Percentiles rank a stretch among this genome's conserved stretches.
These are phyloP conservation scores for Platycheirus albimanus DNA, from an alignment of 2,888 invertebrate species.

Conservation along the genomic window DNA sequence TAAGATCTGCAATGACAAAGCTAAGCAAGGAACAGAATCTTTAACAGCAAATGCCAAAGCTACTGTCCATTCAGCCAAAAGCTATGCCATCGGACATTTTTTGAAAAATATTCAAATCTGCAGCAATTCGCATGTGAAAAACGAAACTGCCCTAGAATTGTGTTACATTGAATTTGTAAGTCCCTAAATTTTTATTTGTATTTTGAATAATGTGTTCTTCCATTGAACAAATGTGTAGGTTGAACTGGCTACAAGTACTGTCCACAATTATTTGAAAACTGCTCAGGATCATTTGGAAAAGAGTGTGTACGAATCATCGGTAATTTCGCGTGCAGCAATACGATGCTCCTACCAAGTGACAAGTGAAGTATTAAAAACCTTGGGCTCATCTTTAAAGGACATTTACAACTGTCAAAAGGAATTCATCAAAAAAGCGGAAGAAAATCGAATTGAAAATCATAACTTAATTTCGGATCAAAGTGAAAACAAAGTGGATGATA, in stretches of 20 bases:
- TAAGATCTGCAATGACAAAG: constrained; percentile 3
- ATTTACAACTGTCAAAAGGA: neutral
- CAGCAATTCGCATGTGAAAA: too few species aligned
- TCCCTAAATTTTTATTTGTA: too few species aligned
- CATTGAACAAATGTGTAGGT: constrained; percentile 1
- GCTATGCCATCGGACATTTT: neutral
- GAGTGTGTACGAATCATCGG: neutral
- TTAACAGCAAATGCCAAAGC: constrained; percentile 1
- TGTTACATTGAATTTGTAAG: constrained; percentile 35
- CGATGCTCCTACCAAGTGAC: constrained; percentile 12
- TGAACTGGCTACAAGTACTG: neutral
- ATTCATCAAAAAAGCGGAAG: neutral
- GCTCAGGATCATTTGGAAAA: neutral
- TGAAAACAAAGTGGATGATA: neutral
- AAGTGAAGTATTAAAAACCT: neutral
- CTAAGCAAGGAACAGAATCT: too few species aligned
- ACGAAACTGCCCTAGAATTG: too few species aligned
- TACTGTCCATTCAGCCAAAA: neutral
- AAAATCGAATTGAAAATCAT: neutral
- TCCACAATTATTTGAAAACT: neutral
- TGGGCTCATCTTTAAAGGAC: neutral
- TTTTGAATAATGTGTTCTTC: neutral
- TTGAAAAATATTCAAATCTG: neutral
- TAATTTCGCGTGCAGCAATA: neutral
- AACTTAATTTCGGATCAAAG: neutral